phyloP scores from a whole-genome alignment of 2,888 invertebrate species.

The Cantharis nigra region DNA sequence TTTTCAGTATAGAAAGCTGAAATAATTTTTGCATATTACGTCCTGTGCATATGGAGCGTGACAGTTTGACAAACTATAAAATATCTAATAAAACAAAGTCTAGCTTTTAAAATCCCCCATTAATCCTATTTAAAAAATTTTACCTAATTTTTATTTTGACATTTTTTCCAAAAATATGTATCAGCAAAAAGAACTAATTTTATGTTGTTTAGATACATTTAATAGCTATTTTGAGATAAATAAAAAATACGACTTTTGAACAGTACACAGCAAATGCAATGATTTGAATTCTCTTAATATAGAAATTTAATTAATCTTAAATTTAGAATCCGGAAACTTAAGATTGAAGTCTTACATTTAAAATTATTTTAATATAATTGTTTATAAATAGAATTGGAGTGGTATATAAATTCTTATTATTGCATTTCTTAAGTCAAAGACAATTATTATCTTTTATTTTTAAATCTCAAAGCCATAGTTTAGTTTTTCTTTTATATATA shows the following conservation, averaged over 20 bases:
- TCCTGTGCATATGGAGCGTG: conserved; percentile 19
- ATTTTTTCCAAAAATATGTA: conserved; percentile 16
- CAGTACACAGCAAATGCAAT: neutral
- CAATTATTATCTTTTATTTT: neutral
- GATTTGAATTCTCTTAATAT: neutral
- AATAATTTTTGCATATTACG: conserved; percentile 27
- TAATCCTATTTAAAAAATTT: conserved; percentile 25
- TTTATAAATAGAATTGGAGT: neutral
- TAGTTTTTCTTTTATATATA: neutral
- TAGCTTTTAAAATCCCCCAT: conserved; percentile 29
- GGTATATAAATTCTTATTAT: neutral
- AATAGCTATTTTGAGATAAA: neutral
- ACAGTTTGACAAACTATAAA: conserved; percentile 31
- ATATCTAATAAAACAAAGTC: conserved; percentile 34
- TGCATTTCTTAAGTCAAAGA: neutral
- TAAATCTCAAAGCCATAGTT: neutral
- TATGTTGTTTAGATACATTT: conserved; percentile 14
- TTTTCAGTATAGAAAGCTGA: conserved; percentile 8
- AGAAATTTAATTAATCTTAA: neutral
- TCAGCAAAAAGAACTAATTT: conserved; percentile 18
- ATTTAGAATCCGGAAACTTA: neutral
- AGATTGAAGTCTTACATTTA: neutral
- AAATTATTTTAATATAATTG: neutral
- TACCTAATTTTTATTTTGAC: conserved; percentile 23
- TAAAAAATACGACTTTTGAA: neutral